Conservation (phyloP, 2,888 invertebrate species). For the Euzophera pinguis region DNA sequence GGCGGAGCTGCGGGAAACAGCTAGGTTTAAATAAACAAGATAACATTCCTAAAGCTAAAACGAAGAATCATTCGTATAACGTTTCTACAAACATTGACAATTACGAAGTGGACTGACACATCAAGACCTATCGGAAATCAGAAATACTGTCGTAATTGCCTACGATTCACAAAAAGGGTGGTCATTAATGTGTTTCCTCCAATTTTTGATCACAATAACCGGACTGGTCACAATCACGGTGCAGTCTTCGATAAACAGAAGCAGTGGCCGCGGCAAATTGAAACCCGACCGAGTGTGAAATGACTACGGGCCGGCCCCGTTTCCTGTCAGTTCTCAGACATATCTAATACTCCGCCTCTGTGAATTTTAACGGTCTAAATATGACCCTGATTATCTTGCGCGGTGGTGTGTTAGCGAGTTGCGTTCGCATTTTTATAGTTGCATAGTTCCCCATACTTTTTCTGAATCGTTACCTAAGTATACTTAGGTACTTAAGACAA, state of each 20-base stretch:
- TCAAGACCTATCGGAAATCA: too few relatives aligned
- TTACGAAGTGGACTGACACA: too few relatives aligned
- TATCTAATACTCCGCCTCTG: slow-evolving; percentile 45
- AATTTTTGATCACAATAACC: slow-evolving; percentile 4
- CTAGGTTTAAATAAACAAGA: too few relatives aligned
- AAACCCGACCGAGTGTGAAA: slow-evolving; percentile 75
- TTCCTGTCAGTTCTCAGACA: slow-evolving; percentile 57
- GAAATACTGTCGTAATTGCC: too few relatives aligned
- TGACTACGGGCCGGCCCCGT: slow-evolving; percentile 53
- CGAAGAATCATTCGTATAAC: too few relatives aligned
- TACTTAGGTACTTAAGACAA: too few relatives aligned
- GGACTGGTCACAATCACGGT: slow-evolving; percentile 9
- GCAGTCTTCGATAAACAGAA: slow-evolving; percentile 53
- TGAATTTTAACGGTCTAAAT: slow-evolving; percentile 46
- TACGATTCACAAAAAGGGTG: neutral
- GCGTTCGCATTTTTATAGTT: neutral
- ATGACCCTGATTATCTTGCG: slow-evolving; percentile 32
- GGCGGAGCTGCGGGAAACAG: too few relatives aligned
- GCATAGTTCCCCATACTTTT: too few relatives aligned
- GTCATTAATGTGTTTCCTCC: neutral
- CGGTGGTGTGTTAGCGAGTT: neutral
- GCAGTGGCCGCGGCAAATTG: slow-evolving; percentile 65
- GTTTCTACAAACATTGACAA: too few relatives aligned
- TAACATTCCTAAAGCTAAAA: too few relatives aligned
- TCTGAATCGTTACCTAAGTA: too few relatives aligned